Conservation (phyloP, 1,140 invertebrate genomes). For the Sarcophaga bullata region DNA sequence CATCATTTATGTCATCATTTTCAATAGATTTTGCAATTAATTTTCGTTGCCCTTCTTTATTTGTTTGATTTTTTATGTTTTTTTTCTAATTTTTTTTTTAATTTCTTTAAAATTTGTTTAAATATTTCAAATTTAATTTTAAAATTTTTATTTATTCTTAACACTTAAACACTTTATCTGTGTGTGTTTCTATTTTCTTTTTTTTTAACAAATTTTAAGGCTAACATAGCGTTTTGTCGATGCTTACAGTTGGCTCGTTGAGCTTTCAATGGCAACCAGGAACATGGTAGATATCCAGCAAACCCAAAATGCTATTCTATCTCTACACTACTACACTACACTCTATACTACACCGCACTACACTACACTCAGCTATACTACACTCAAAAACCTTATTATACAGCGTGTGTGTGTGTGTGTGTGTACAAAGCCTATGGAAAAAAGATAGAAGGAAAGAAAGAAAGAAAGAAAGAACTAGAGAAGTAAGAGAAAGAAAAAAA, state of each 20-base stretch:
- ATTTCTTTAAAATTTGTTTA: not conserved
- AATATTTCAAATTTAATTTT: not conserved
- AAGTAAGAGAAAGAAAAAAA: no score
- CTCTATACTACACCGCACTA: no score
- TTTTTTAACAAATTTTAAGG: no score
- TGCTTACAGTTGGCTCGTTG: conserved; percentile 55
- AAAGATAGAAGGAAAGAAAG: no score
- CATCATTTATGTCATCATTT: not conserved
- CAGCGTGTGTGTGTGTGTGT: not conserved
- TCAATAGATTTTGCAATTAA: not conserved
- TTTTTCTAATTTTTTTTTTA: not conserved
- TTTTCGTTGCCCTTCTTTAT: not conserved
- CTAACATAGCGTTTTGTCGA: conserved; percentile 52
- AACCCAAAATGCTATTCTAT: conserved; percentile 25
- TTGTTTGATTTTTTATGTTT: not conserved
- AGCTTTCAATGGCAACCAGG: conserved; percentile 59
- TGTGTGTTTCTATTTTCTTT: conserved; percentile 40
- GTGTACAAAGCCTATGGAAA: not conserved
- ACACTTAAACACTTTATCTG: conserved; percentile 24
- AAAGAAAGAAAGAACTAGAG: no score
- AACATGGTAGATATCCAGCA: conserved; percentile 37
- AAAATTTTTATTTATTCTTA: not conserved
- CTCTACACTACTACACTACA: not conserved
- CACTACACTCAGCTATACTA: no score
- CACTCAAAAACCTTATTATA: no score